A percentile compares a stretch with the other conserved stretches of the same genome.
Evolutionary conservation across 2,113 vertebrate species (phyloP).

Genomic region (Ascaphus truei): DNA sequence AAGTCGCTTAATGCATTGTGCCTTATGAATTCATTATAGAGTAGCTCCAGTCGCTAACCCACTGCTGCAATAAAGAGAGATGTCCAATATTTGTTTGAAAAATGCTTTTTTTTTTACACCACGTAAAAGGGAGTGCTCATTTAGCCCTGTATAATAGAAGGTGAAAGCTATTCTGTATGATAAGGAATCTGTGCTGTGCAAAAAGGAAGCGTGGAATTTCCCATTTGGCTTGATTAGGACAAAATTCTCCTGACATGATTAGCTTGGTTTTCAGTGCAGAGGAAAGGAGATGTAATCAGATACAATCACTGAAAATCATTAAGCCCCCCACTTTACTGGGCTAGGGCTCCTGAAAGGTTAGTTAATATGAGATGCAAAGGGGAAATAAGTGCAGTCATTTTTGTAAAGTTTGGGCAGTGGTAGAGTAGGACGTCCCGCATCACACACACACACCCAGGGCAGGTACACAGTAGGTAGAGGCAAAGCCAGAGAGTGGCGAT

Average conservation of each 20-base stretch:
- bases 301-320: slow-evolving; percentile 34
- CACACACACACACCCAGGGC: too few species aligned
- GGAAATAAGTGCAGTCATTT: too few species aligned
- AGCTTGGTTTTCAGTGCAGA: slow-evolving; percentile 16
- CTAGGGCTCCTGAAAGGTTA: not conserved
- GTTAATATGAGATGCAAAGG: too few species aligned
- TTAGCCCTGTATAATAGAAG: not conserved
- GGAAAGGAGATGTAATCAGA: slow-evolving; percentile 33
- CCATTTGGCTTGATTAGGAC: slow-evolving; percentile 32
- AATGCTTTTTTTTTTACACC: not conserved
- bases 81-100: not conserved
- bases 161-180: slow-evolving; percentile 3
- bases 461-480: too few species aligned
- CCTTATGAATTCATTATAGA: not conserved
- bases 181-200: not conserved
- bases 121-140: slow-evolving; percentile 4
- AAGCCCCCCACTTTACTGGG: slow-evolving; percentile 8
- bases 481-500: too few species aligned
- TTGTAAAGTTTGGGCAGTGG: too few species aligned
- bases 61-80: not conserved
- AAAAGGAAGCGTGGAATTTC: not conserved
- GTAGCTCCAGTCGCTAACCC: too few species aligned
- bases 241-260: slow-evolving; percentile 30
- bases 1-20: not conserved
- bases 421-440: too few species aligned